Conservation (phyloP, 2,113 vertebrate species). For the Lepus americanus region DNA sequence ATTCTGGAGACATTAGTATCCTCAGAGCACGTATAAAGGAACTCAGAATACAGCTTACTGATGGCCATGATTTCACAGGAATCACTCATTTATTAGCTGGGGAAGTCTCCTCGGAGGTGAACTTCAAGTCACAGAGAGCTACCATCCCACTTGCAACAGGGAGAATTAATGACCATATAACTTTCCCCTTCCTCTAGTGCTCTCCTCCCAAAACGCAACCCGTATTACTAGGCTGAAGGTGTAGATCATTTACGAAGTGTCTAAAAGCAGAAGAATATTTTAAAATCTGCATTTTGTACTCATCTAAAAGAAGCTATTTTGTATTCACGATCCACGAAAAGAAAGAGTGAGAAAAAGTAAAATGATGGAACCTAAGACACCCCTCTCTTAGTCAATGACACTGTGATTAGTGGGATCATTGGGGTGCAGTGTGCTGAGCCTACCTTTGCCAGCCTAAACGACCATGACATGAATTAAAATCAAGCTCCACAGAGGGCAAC, state of each 20-base stretch:
- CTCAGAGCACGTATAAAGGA: neutral
- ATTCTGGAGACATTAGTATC: neutral
- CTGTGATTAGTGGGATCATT: neutral
- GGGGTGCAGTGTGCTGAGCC: neutral
- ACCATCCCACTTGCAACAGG: accelerated
- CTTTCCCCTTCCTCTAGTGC: neutral
- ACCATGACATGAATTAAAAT: constrained; percentile 48
- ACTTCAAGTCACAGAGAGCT: neutral
- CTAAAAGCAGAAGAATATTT: neutral
- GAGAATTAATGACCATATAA: neutral
- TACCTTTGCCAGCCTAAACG: neutral
- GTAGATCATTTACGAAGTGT: neutral
- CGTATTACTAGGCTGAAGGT: neutral
- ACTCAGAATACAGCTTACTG: neutral
- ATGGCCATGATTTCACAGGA: neutral
- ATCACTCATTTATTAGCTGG: neutral
- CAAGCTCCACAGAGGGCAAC: constrained; percentile 2
- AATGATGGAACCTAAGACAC: neutral
- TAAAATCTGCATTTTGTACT: neutral
- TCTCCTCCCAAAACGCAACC: neutral
- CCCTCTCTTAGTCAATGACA: neutral
- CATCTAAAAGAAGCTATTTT: neutral
- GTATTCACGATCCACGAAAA: neutral
- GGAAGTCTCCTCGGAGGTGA: neutral
- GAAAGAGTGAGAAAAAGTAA: neutral